Conservation (phyloP, 2,888 invertebrate genomes). For the Drosophila subquinaria region DNA sequence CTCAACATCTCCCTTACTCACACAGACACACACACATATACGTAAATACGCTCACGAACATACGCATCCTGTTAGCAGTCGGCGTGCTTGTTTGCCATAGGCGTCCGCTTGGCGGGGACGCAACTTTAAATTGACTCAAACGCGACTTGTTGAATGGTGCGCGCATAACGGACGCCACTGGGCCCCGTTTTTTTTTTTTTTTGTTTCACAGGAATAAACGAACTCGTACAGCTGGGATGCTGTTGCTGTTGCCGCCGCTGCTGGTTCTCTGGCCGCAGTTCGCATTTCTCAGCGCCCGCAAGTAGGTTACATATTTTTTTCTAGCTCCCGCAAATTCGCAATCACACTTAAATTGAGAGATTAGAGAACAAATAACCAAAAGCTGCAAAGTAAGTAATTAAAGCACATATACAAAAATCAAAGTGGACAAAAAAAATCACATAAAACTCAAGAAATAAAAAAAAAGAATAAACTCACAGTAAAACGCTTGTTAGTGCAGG, state of each 20-base stretch:
- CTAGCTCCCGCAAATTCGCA: slow-evolving; percentile 19
- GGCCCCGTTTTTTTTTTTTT: slow-evolving; percentile 20
- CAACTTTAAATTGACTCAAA: background rate
- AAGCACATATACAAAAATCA: background rate
- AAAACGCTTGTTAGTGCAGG: background rate
- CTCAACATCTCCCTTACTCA: slow-evolving; percentile 24
- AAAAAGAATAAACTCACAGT: too few species aligned
- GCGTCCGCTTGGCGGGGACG: slow-evolving; percentile 14
- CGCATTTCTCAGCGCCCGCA: slow-evolving; percentile 70
- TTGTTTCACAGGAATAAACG: slow-evolving; percentile 37
- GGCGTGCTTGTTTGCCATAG: slow-evolving; percentile 14
- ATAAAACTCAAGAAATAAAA: background rate
- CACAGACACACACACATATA: slow-evolving; percentile 16
- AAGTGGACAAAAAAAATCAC: background rate
- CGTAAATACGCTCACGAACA: slow-evolving; percentile 18
- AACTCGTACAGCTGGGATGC: slow-evolving; percentile 51
- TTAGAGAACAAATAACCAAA: slow-evolving; percentile 1
- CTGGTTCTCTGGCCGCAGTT: slow-evolving; percentile 56
- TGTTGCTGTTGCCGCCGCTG: slow-evolving; percentile 52
- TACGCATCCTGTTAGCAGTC: slow-evolving; percentile 27
- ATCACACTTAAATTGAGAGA: slow-evolving; percentile 20
- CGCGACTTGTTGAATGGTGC: slow-evolving; percentile 49
- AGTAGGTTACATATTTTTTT: slow-evolving; percentile 77
- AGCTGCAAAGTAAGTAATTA: slow-evolving; percentile 21
- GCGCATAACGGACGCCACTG: slow-evolving; percentile 42